These are phyloP conservation scores for Heliconius hewitsoni DNA, from an alignment of 1,140 invertebrate species.

Conservation along the genomic window DNA sequence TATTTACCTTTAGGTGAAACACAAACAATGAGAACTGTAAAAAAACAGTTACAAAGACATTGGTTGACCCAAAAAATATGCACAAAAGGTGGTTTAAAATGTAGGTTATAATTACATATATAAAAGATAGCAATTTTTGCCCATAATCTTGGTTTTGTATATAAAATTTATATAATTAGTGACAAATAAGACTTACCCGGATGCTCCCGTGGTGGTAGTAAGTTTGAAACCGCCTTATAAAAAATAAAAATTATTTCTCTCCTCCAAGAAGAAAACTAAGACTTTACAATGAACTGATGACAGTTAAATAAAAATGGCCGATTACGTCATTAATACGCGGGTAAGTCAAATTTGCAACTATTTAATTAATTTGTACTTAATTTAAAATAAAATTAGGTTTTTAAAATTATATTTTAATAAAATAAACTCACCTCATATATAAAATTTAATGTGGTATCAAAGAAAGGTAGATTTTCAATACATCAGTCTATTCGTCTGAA, in stretches of 20 bases:
- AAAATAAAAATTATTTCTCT: constrained; percentile 57
- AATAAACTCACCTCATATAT: constrained; percentile 71
- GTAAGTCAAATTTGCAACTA: constrained; percentile 59
- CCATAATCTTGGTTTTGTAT: constrained; percentile 2
- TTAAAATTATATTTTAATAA: neutral
- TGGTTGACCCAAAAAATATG: constrained; percentile 71
- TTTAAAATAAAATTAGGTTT: neutral
- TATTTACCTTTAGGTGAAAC: neutral
- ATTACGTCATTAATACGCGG: constrained; percentile 73
- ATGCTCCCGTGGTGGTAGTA: constrained; percentile 69
- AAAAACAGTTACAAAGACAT: constrained; percentile 52
- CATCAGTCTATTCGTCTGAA: constrained; percentile 65
- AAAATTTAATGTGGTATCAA: neutral
- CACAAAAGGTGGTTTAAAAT: constrained; percentile 30
- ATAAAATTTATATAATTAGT: neutral
- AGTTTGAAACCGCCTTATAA: constrained; percentile 57
- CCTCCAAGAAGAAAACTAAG: constrained; percentile 50
- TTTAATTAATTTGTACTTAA: neutral
- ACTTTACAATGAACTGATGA: constrained; percentile 64
- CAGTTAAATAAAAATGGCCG: constrained; percentile 59
- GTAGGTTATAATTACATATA: constrained; percentile 48
- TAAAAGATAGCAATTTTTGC: constrained; percentile 32
- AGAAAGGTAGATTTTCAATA: constrained; percentile 48
- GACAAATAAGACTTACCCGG: constrained; percentile 60
- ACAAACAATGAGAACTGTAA: neutral